Evolutionary conservation across 2,113 vertebrate genomes (phyloP), one percentile per base, ranked within the genome.

Genomic region (Polypterus senegalus): DNA sequence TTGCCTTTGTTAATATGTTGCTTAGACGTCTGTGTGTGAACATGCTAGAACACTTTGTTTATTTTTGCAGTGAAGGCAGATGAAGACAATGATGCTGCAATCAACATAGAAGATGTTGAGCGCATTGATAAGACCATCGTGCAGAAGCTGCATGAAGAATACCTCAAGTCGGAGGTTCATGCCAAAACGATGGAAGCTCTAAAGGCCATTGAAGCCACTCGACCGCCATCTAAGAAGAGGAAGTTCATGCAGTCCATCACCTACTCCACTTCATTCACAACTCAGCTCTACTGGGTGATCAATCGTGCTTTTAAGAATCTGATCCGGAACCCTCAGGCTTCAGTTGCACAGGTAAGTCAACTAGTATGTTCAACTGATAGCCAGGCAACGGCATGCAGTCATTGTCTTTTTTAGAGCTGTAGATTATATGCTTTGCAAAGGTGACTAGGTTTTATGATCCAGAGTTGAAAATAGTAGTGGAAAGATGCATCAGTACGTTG

Each of bases 261-360:
- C 6, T 81, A 81, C 52, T 74, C 76, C 47, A 82, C 80, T 46
- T 73, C 75, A 11, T 82, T 82, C 62, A 5, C 73, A 49, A 77
- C 76, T 11, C 80, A 82, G 57, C 68, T 82, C 1, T 76, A 74
- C 48, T 82, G 80, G 80, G 71, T 82, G 27, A 77, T 76, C n/a
- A 73, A 75, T 47, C 77, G 80, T 49, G 76, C 77, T 6, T 43
- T 74, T 62, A 79, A 74, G 68, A 82, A 82, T 63, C 78, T 80
- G 59, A 67, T 79, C 54, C 66, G 79, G 65, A 82, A 71, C 60
- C 78, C 79, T 3, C 78, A 82, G 59, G 74, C 77, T 3, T 80
- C 78, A 1, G 0, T 80, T 71, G 78, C 77, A 59, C 79, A 82
- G 60, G 79, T 81, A 69, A 47, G 4, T 3, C 8, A 52, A 3